Evolutionary conservation across 2,113 vertebrate genomes (phyloP).

Genomic region (Physeter macrocephalus): DNA sequence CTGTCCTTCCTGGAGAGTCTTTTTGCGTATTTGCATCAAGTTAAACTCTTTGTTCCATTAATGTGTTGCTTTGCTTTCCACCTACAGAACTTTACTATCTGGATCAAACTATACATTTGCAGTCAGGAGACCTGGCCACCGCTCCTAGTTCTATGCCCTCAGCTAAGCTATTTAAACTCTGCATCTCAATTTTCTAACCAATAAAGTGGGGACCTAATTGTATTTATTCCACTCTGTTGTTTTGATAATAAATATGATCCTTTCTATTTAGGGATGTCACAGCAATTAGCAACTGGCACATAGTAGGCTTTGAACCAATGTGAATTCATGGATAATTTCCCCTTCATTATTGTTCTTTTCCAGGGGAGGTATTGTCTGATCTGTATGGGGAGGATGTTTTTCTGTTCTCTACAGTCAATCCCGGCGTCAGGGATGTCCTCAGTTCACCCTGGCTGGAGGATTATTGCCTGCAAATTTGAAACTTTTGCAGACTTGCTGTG

Average conservation of each 20-base stretch:
- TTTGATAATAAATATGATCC: not conserved
- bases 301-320: not conserved
- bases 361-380: not conserved
- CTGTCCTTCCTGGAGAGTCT: not conserved
- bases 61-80: not conserved
- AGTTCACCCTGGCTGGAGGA: slow-evolving; percentile 71
- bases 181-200: not conserved
- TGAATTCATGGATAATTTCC: not conserved
- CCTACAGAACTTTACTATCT: not conserved
- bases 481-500: slow-evolving; percentile 74
- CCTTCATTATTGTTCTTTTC: not conserved
- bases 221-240: not conserved
- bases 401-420: slow-evolving; percentile 72
- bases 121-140: not conserved
- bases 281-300: not conserved
- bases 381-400: slow-evolving; percentile 22
- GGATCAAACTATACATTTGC: not conserved
- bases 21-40: not conserved
- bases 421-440: slow-evolving; percentile 55
- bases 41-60: not conserved
- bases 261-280: not conserved
- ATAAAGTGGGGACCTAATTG: not conserved
- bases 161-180: not conserved
- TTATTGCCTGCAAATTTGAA: slow-evolving; percentile 76
- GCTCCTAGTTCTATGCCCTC: not conserved